These are phyloP conservation scores for Salarias fasciatus DNA, from an alignment of 2,797 vertebrate species.

Conservation along the genomic window DNA sequence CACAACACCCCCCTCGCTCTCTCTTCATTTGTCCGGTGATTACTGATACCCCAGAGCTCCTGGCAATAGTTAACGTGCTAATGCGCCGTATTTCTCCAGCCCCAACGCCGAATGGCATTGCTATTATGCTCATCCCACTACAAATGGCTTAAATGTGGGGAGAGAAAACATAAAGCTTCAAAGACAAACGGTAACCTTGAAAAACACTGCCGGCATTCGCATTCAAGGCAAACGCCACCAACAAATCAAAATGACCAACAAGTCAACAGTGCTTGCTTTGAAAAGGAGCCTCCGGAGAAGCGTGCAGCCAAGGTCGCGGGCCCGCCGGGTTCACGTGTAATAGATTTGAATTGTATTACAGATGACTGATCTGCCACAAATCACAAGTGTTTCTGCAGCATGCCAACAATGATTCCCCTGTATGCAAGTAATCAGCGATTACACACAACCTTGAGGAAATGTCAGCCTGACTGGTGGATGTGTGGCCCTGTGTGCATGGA, in stretches of 20 bases:
- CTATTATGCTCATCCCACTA: conserved; percentile 28
- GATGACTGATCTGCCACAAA: conserved; percentile 71
- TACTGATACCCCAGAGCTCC: conserved; percentile 47
- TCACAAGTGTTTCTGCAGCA: conserved; percentile 48
- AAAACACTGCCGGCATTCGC: conserved; percentile 52
- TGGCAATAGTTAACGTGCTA: conserved; percentile 56
- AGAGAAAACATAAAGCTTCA: conserved; percentile 31
- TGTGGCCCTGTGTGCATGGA: conserved; percentile 40
- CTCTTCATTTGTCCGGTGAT: conserved; percentile 63
- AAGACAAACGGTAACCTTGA: conserved; percentile 69
- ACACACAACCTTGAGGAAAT: conserved; percentile 71
- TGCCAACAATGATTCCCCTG: conserved; percentile 55
- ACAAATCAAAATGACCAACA: conserved; percentile 73
- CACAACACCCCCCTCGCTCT: conserved; percentile 26
- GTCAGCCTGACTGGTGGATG: conserved; percentile 46
- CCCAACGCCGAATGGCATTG: conserved; percentile 30
- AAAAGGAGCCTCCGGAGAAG: conserved; percentile 69
- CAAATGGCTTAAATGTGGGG: conserved; percentile 44
- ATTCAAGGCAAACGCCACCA: conserved; percentile 64
- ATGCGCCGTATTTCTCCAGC: conserved; percentile 47
- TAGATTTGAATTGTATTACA: conserved; percentile 73
- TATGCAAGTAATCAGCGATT: conserved; percentile 63
- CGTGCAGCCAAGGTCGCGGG: conserved; percentile 66
- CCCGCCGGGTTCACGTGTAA: conserved; percentile 60
- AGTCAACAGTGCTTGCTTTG: conserved; percentile 73